These are phyloP conservation scores for Diadumene lineata DNA, from an alignment of 92 coral and sea anemone species.

Conservation along the genomic window DNA sequence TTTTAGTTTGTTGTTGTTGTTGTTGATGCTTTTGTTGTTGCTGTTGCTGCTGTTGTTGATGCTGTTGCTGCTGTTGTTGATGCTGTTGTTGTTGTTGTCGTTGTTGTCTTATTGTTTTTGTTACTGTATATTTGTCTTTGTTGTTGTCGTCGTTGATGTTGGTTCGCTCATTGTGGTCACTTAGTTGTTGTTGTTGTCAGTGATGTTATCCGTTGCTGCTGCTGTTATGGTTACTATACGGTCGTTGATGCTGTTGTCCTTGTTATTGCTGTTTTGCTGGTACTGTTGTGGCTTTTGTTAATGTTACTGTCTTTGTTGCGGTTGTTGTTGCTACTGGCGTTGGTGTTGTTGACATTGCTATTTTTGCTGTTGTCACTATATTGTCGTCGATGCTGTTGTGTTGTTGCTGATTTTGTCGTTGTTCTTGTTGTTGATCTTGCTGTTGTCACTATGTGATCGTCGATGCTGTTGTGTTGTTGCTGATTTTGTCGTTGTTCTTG, in stretches of 20 bases:
- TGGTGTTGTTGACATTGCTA: background rate
- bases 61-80: background rate
- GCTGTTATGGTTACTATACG: background rate
- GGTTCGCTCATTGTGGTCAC: background rate
- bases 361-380: background rate
- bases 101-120: too few relatives aligned
- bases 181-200: too few relatives aligned
- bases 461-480: background rate
- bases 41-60: background rate
- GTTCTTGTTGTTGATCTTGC: background rate
- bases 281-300: background rate
- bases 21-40: background rate
- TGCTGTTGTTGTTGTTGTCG: too few relatives aligned
- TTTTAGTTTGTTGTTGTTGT: background rate
- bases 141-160: background rate
- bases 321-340: background rate
- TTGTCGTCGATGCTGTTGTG: background rate
- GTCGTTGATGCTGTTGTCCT: background rate
- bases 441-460: background rate
- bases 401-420: background rate
- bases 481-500: background rate
- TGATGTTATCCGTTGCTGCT: too few relatives aligned
- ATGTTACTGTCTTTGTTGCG: background rate
- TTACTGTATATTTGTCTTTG: background rate
- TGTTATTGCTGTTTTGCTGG: too few relatives aligned